phyloP scores from a whole-genome alignment of 2,888 invertebrate genomes.

The Epistrophe eligans region DNA sequence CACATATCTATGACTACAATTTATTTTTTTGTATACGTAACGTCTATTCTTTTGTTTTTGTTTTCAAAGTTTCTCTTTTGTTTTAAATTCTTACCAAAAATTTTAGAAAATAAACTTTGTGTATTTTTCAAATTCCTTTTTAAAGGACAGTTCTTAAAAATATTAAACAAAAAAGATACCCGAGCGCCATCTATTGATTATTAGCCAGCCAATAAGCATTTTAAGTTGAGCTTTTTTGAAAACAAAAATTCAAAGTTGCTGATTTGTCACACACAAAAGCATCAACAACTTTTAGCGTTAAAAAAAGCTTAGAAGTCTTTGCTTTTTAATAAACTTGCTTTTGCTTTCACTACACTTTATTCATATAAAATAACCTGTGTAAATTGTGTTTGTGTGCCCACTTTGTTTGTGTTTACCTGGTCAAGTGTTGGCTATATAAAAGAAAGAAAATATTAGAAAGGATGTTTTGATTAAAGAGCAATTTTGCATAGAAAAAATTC shows the following conservation, averaged over 20 bases:
- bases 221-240: slow-evolving; percentile 13
- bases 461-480: neutral
- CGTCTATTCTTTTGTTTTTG: neutral
- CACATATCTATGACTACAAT: slow-evolving; percentile 1
- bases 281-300: slow-evolving; percentile 20
- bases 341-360: slow-evolving; percentile 23
- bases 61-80: slow-evolving; percentile 1
- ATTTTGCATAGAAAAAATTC: neutral
- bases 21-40: neutral
- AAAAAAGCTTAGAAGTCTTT: slow-evolving; percentile 10
- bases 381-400: too few species aligned
- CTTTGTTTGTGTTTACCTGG: too few species aligned
- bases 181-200: slow-evolving; percentile 34
- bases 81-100: neutral
- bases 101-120: neutral
- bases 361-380: slow-evolving; percentile 5
- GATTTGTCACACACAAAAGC: slow-evolving; percentile 23
- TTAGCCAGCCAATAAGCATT: slow-evolving; percentile 2
- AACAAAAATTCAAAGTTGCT: neutral
- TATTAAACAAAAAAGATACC: neutral
- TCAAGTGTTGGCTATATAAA: too few species aligned
- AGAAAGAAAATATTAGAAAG: slow-evolving; percentile 1
- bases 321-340: neutral
- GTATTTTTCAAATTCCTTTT: neutral
- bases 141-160: neutral